Percentiles rank a stretch among this genome's conserved stretches.
Evolutionary conservation across 2,113 vertebrate species (phyloP).

Genomic region (Fregetta grallaria): DNA sequence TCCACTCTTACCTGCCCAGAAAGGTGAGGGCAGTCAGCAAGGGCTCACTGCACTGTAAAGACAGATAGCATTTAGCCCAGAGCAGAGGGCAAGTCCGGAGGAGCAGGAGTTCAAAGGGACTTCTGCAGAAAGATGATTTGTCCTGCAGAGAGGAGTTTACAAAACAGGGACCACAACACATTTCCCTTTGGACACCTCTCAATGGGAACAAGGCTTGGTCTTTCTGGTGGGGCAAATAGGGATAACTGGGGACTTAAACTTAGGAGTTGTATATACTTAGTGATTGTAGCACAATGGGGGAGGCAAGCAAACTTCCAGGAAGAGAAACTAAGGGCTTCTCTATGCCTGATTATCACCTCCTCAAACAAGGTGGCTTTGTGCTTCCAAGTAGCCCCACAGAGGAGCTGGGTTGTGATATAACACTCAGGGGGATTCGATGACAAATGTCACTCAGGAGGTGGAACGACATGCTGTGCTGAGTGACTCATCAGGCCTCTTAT

Average conservation of each 20-base stretch:
- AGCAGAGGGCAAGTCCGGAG: background rate
- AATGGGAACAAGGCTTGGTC: background rate
- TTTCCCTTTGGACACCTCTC: background rate
- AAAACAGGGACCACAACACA: too few species aligned
- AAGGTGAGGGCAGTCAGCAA: background rate
- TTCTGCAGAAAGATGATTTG: background rate
- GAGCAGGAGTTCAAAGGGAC: background rate
- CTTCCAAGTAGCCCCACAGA: constrained; percentile 19
- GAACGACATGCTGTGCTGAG: background rate
- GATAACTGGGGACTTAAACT: background rate
- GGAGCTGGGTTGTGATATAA: background rate
- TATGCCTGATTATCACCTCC: background rate
- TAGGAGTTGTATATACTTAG: background rate
- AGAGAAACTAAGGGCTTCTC: background rate
- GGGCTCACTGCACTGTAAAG: background rate
- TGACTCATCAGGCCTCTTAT: background rate
- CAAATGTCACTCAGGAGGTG: background rate
- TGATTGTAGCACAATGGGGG: background rate
- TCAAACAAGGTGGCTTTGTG: background rate
- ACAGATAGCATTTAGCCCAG: background rate
- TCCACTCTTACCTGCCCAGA: background rate
- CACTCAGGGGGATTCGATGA: background rate
- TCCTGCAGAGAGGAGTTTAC: background rate
- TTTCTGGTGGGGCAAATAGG: background rate
- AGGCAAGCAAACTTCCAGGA: background rate